Evolutionary conservation across 2,113 vertebrate genomes (phyloP), one percentile per base, ranked within the genome.

Genomic region (Sander vitreus): DNA sequence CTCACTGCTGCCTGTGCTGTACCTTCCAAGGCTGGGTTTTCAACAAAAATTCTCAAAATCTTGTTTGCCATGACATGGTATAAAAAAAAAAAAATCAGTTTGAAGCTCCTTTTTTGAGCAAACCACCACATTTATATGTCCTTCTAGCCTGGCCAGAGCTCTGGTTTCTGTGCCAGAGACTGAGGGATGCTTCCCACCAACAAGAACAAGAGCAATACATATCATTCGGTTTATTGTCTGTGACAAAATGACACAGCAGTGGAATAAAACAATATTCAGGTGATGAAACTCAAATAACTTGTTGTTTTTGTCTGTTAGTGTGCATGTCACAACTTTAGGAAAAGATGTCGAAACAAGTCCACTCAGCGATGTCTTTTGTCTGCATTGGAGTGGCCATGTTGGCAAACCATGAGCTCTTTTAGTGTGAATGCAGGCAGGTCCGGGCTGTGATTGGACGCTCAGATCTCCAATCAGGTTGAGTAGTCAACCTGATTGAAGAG

Each of bases 101-200:
- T 80, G 71, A 78, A 66, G 67, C 64, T 86, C 16, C 50, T 54
- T 60, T 68, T 78, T 45, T 73, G 77, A 80, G 57, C 13, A 50
- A 68, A 80, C 43, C 55, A 25, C n/a, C 39, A 53, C 57, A 36
- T 73, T 58, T 82, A 45, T 81, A 36, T 58, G 55, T 77, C 33
- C 50, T 45, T 54, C 25, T 62, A 78, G 77, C 51, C 23, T 1
- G 45, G 69, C 68, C 57, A 81, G 36, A 51, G 66, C 86, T 70
- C 36, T 21, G 23, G 11, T 66, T 62, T 85, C 39, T 77, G 73
- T 83, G 71, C 60, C 66, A 86, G 45, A 80, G 76, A 23, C 62
- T 69, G 55, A 80, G 65, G 25, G 51, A 78, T 72, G 77, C 54
- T 12, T 83, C 73, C 62, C 57, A n/a, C 65, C 79, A 72, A n/a